phyloP scores from a whole-genome alignment of 1,140 invertebrate genomes.

The Ylistrum balloti region DNA sequence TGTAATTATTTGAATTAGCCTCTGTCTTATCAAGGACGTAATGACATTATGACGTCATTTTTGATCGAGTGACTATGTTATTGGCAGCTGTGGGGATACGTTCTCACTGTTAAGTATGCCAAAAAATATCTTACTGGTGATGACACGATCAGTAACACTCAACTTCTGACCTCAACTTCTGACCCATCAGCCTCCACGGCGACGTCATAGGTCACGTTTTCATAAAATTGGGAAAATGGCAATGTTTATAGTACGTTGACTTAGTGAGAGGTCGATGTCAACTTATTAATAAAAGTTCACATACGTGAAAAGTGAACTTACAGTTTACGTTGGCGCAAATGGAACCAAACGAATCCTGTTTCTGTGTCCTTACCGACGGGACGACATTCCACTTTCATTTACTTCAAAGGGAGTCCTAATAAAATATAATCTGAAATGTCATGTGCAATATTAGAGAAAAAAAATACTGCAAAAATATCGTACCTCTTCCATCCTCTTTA shows the following conservation, averaged over 20 bases:
- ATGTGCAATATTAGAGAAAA: background rate
- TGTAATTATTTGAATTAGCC: background rate
- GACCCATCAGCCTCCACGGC: background rate
- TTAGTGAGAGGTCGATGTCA: background rate
- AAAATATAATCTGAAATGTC: background rate
- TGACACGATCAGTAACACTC: background rate
- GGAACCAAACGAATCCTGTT: too few relatives aligned
- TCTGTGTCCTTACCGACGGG: too few relatives aligned
- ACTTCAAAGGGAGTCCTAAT: constrained; percentile 11
- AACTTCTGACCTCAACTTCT: background rate
- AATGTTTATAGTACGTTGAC: background rate
- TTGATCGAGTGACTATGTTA: background rate
- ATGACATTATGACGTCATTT: background rate
- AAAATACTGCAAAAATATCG: background rate
- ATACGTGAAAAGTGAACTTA: too few relatives aligned
- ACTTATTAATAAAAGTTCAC: too few relatives aligned
- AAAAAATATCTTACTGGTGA: background rate
- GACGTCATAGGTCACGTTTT: background rate
- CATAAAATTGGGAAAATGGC: background rate
- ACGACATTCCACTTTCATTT: constrained; percentile 4
- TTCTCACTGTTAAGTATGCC: too few relatives aligned
- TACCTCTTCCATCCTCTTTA: too few relatives aligned
- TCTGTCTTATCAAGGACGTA: background rate
- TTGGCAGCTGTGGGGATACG: too few relatives aligned
- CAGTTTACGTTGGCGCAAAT: too few relatives aligned